Conservation (phyloP, 2,797 vertebrate genomes). For the Lithobates sylvaticus region DNA sequence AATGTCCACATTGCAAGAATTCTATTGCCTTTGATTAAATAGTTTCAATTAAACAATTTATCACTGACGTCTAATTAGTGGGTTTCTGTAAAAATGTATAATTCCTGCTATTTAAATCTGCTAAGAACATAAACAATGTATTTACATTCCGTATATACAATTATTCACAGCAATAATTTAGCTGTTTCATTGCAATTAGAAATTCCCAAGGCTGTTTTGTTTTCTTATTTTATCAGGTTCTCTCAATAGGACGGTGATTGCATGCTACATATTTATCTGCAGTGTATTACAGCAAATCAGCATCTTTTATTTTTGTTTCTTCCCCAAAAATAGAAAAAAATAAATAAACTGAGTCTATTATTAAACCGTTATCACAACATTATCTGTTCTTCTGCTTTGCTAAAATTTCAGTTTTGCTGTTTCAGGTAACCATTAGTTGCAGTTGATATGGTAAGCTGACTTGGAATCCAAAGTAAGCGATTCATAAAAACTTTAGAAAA, state of each 20-base stretch:
- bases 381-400: no score
- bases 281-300: neutral
- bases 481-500: no score
- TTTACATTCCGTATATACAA: conserved; percentile 32
- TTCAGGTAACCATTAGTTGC: no score
- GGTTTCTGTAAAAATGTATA: conserved; percentile 13
- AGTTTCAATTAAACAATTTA: conserved; percentile 42
- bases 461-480: no score
- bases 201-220: conserved; percentile 12
- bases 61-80: conserved; percentile 19
- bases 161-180: conserved; percentile 42
- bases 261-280: neutral
- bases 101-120: conserved; percentile 32
- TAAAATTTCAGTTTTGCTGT: no score
- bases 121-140: conserved; percentile 26
- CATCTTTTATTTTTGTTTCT: neutral
- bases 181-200: conserved; percentile 7
- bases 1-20: conserved; percentile 32
- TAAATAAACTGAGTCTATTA: neutral
- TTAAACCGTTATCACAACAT: neutral
- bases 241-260: conserved; percentile 18
- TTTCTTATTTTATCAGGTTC: conserved; percentile 3
- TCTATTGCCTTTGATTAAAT: conserved; percentile 16
- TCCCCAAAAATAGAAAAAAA: neutral
- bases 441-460: no score